These are phyloP conservation scores for Peribatodes rhomboidaria DNA, from an alignment of 2,888 invertebrate genomes.

Conservation along the genomic window DNA sequence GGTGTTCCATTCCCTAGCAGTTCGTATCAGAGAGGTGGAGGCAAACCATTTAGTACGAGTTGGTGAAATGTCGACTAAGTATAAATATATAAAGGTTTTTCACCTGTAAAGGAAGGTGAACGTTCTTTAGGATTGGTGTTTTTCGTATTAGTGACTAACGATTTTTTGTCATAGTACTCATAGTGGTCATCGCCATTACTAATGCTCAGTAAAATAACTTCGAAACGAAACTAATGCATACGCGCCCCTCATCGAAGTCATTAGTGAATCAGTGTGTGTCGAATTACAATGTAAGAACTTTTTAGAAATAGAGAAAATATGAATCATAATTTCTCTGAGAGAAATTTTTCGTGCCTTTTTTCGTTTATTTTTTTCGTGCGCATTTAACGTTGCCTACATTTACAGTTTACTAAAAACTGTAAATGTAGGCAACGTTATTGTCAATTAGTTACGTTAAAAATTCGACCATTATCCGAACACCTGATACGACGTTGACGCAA, in stretches of 20 bases:
- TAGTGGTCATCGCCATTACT: conserved; percentile 8
- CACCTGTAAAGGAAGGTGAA: not conserved
- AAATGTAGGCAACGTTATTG: no score
- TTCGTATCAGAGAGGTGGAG: no score
- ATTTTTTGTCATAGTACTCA: conserved; percentile 4
- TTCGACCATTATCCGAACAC: conserved; percentile 21
- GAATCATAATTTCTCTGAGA: not conserved
- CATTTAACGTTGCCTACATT: not conserved
- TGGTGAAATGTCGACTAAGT: no score
- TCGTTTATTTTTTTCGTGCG: no score
- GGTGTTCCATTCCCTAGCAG: no score
- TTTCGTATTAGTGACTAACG: conserved; percentile 9
- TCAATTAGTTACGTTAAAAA: not conserved
- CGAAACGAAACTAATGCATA: conserved; percentile 17
- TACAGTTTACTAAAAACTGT: no score
- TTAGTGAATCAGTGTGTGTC: conserved; percentile 13
- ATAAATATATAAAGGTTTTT: not conserved
- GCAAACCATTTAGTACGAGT: no score
- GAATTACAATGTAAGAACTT: not conserved
- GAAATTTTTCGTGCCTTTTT: not conserved
- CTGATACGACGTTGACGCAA: conserved; percentile 39
- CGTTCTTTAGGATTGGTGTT: not conserved
- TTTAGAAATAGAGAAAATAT: not conserved
- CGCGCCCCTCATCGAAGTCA: conserved; percentile 8
- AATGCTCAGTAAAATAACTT: not conserved